Conservation (phyloP, 2,113 vertebrate species). For the Myiozetetes cayanensis region DNA sequence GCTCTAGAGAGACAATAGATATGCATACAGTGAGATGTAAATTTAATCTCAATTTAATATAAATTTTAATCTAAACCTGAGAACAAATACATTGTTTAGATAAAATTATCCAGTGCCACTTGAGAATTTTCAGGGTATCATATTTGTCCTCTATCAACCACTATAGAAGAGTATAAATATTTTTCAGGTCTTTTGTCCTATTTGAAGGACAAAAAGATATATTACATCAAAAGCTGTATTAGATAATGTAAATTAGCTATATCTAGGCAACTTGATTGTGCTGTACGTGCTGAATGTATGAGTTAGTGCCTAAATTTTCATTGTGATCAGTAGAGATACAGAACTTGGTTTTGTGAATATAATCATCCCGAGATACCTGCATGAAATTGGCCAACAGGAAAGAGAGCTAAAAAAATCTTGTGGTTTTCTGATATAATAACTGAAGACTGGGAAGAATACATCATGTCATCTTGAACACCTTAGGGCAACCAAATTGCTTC, state of each 20-base stretch:
- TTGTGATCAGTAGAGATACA: neutral
- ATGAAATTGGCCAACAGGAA: neutral
- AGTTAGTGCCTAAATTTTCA: neutral
- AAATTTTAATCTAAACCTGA: neutral
- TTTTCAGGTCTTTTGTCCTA: neutral
- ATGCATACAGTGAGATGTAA: neutral
- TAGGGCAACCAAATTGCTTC: neutral
- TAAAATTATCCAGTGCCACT: neutral
- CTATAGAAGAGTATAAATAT: neutral
- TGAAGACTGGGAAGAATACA: neutral
- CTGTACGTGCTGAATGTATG: neutral
- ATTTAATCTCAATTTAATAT: neutral
- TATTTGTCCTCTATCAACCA: neutral
- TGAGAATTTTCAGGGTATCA: neutral
- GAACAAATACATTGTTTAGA: neutral
- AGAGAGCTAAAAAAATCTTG: neutral
- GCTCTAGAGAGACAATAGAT: neutral
- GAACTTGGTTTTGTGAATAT: neutral
- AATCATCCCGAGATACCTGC: neutral
- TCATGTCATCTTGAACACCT: neutral
- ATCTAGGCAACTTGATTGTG: neutral
- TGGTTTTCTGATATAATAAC: neutral
- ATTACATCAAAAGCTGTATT: neutral
- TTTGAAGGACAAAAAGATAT: neutral
- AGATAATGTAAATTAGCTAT: neutral